Percentiles rank a stretch among this genome's conserved stretches.
phyloP scores from a whole-genome alignment of 2,797 vertebrate genomes.

The Oreochromis grahami region DNA sequence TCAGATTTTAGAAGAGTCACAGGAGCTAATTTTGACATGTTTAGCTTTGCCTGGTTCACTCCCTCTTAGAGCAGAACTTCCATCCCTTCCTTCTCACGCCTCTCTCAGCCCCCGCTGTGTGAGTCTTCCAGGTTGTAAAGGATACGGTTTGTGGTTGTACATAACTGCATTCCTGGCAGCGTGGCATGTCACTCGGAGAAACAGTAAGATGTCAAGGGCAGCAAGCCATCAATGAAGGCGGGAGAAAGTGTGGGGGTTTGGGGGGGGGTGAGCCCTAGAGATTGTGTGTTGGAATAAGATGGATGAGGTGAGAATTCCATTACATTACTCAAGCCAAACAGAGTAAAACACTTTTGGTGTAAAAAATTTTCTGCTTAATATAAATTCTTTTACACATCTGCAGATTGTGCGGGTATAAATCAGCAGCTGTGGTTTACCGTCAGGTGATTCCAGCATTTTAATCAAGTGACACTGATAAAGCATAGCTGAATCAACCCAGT shows the following conservation, averaged over 20 bases:
- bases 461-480: background rate
- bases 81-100: slow-evolving; percentile 9
- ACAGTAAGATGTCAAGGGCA: slow-evolving; percentile 50
- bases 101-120: slow-evolving; percentile 2
- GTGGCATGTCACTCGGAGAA: slow-evolving; percentile 43
- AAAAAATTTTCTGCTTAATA: slow-evolving; percentile 1
- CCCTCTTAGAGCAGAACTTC: background rate
- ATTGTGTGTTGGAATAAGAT: slow-evolving; percentile 50
- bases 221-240: slow-evolving; percentile 23
- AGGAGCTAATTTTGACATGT: slow-evolving; percentile 19
- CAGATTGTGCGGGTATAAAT: background rate
- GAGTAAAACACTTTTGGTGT: background rate
- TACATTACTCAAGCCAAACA: slow-evolving; percentile 34
- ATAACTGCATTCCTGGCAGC: slow-evolving; percentile 56
- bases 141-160: slow-evolving; percentile 50
- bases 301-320: slow-evolving; percentile 61
- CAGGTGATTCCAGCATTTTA: background rate
- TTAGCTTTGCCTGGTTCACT: background rate
- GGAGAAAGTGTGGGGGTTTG: background rate
- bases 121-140: slow-evolving; percentile 52
- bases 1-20: background rate
- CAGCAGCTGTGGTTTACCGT: background rate
- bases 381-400: slow-evolving; percentile 26
- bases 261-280: background rate
- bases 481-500: background rate